Evolutionary conservation across 2,888 invertebrate species (phyloP), one percentile per base, ranked within the genome.

Genomic region (Erebia palarica): DNA sequence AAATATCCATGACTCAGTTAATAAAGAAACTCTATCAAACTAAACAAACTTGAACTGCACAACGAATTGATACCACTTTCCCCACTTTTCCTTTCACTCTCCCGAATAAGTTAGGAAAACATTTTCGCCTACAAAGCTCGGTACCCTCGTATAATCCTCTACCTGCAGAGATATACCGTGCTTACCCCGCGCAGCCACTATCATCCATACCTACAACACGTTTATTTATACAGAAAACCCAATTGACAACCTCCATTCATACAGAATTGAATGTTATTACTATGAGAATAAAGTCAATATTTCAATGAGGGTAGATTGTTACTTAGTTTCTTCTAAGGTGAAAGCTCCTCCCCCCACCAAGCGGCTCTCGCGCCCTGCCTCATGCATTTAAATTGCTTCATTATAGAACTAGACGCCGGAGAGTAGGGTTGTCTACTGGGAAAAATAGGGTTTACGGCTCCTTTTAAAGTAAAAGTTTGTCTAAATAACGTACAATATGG

Each of bases 351-450:
- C 86, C 92, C 93, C 92, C 92, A 86, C 92, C 92, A 89, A 83
- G 81, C 84, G 84, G 80, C 86, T 86, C 90, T 90, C 92, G 89
- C 90, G 92, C 92, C 93, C 93, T 93, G 91, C 92, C 92, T 94
- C 93, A 94, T 94, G 94, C 94, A 94, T 94, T 94, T 94, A 94
- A 93, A 94, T 94, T 94, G 93, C 94, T 94, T 94, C 94, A 94
- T 94, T 94, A 94, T 89, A 83, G 91, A 89, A 88, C 89, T 91
- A 92, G 92, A 92, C 91, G 87, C 82, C 85, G 84, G 82, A 80
- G 79, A 80, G 78, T 88, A 94, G 93, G 92, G 94, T 88, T 93
- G 93, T 81, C 91, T 83, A 80, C 79, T 78, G 86, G 86, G 88
- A 86, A 87, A 81, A 82, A 80, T 77, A 75, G 77, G 76, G 77